Base-by-base conservation (phyloP, 2,888 invertebrate genomes). In the Charanyca ferruginea region DNA sequence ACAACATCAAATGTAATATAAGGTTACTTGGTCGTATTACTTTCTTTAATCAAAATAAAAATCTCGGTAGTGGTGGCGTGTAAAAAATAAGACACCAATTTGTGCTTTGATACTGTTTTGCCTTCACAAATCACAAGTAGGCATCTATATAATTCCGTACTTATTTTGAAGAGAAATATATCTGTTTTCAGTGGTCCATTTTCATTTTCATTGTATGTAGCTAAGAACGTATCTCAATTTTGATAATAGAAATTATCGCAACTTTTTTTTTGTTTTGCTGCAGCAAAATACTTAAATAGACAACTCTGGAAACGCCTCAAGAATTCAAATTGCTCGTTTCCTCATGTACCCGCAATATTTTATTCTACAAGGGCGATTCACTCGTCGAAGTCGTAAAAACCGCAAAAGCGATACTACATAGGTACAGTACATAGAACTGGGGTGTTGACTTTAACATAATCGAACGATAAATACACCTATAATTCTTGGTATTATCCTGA, bases 391-490 rank as follows among this genome's bases (percentile, higher is more conserved):
- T 52, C 64, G 48, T 77, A 68, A 70, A 65, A 62, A 18, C 51
- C 62, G 25, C 47, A 67, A 49, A 63, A 70, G 13, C 67, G 48
- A 71, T 73, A 74, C 74, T 58, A 61, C 23, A 64, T 51, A 38
- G 38, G 38, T 38, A 65, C 63, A 42, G 73, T 65, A 74, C 66
- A 79, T 66, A 72, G 61, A 59, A 32, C 51, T 35, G 25, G 8
- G 42, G 48, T 69, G 66, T 78, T 69, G 71, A 81, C 66, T 81
- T 83, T 81, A 72, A 64, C 81, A 81, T 81, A 81, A 81, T 78
- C 72, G 48, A 49, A 70, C 81, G 52, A 75, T 81, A 83, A 81
- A 83, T 81, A 78, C 59, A 66, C 71, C 62, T 74, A 83, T 81
- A 81, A 81, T 75, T 81, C 83, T 68, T 16, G 41, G 67, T 9